Conservation (phyloP, 2,113 vertebrate genomes). For the Hyla sarda region DNA sequence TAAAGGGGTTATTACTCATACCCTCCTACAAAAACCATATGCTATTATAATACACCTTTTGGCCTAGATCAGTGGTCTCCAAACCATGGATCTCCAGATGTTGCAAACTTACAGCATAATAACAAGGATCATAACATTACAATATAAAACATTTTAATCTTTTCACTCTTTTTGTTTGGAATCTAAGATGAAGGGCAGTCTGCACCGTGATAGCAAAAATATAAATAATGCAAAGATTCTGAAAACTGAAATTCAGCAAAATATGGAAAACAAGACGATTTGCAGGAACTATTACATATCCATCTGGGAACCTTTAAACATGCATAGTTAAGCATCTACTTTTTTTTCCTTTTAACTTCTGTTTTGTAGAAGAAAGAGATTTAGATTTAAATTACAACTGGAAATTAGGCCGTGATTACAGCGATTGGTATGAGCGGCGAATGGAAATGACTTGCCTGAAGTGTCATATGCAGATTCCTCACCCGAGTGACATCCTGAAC, state of each 20-base stretch:
- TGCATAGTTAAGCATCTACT: constrained; percentile 31
- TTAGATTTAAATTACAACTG: constrained; percentile 56
- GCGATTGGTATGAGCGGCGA: constrained; percentile 18
- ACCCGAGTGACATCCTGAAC: constrained; percentile 36
- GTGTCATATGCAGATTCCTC: constrained; percentile 25
- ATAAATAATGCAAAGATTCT: constrained; percentile 41
- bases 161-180: neutral
- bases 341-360: constrained; percentile 2
- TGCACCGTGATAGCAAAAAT: constrained; percentile 26
- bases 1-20: too few relatives aligned
- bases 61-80: too few relatives aligned
- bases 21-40: too few relatives aligned
- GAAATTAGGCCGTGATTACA: constrained; percentile 48
- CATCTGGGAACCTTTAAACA: constrained; percentile 57
- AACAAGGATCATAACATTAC: neutral
- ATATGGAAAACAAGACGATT: constrained; percentile 54
- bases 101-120: too few relatives aligned
- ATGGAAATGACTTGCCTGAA: constrained; percentile 19
- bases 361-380: constrained; percentile 34
- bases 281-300: constrained; percentile 54
- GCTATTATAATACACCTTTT: too few relatives aligned
- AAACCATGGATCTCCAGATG: too few relatives aligned
- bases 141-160: neutral
- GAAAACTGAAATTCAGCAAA: constrained; percentile 47
- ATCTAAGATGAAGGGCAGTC: neutral